These are phyloP conservation scores for Lithobates sylvaticus DNA, from an alignment of 2,797 vertebrate genomes.

Conservation along the genomic window DNA sequence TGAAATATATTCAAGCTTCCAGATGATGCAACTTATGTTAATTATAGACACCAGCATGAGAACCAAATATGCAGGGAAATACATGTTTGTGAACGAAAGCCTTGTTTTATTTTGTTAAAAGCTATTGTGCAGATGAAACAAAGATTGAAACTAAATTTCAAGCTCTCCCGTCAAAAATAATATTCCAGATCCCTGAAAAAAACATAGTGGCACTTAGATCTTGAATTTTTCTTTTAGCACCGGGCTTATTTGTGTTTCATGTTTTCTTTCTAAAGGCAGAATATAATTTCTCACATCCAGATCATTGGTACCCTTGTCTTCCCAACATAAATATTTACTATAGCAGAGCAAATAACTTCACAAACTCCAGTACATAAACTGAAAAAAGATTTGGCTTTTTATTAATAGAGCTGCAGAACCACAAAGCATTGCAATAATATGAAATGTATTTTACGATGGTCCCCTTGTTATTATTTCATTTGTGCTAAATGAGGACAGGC, in stretches of 20 bases:
- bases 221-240: constrained; percentile 11
- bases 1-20: constrained; percentile 29
- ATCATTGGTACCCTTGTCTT: constrained; percentile 38
- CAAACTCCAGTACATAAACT: constrained; percentile 60
- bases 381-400: constrained; percentile 63
- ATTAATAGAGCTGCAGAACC: constrained; percentile 66
- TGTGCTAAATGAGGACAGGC: constrained; percentile 68
- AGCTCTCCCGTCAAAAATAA: constrained; percentile 31
- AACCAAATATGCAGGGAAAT: constrained; percentile 47
- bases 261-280: constrained; percentile 22
- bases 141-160: constrained; percentile 48
- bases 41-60: constrained; percentile 44
- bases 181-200: constrained; percentile 36
- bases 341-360: constrained; percentile 38
- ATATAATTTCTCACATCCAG: constrained; percentile 34
- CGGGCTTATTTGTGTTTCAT: constrained; percentile 31
- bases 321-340: constrained; percentile 62
- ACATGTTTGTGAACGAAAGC: constrained; percentile 27
- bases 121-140: constrained; percentile 36
- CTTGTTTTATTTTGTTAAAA: constrained; percentile 40
- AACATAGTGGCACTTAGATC: constrained; percentile 19
- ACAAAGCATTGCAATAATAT: constrained; percentile 57
- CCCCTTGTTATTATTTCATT: constrained; percentile 72
- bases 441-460: constrained; percentile 65
- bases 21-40: constrained; percentile 38